Base-by-base conservation (phyloP, 2,888 invertebrate genomes). In the Tolmerus cingulatus region DNA sequence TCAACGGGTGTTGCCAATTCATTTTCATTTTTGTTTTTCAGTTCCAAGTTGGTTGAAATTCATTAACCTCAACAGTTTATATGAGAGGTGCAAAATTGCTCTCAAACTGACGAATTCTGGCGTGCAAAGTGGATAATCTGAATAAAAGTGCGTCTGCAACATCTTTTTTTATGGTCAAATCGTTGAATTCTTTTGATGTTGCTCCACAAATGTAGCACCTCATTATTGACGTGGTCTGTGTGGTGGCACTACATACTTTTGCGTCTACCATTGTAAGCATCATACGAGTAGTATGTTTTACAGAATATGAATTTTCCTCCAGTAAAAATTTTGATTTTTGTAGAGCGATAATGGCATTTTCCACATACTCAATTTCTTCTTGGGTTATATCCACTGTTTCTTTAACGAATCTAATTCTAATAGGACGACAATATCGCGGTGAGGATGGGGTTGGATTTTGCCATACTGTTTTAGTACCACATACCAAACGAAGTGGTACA, bases 81-180 rank as follows among this genome's bases (percentile, higher is more conserved):
- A 91, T 19, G 90, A 81, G 12, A 92, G 30, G 89, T 91, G 91
- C 14, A 91, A 86, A 9, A 91, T n/a, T 40, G 51, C 86, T 89
- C 88, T 90, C 90, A 88, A 91, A 90, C 74, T 90, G 87, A 46
- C 90, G 76, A 30, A 91, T 91, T 87, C 90, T 89, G 3, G 87
- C 81, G 81, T 88, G 76, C 19, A 87, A 37, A 37, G 82, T 88
- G 34, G 82, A 88, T 16, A 88, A 76, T 14, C 87, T 77, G 37
- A 74, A 74, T 30, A 12, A 30, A 74, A 74, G 37, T 19, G 77
- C 14, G 34, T 30, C 34, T 77, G 34, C 34, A 19, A 77, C 34
- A 37, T 30, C 37, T 77, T 7, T 30, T 37, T 77, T 77, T 2
- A 27, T 76, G 8, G 27, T 34, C 12, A 76, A 34, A 76, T 76